Percentiles rank a stretch among this genome's conserved stretches.
phyloP scores from a whole-genome alignment of 2,888 invertebrate genomes.

The Andrena minutula region DNA sequence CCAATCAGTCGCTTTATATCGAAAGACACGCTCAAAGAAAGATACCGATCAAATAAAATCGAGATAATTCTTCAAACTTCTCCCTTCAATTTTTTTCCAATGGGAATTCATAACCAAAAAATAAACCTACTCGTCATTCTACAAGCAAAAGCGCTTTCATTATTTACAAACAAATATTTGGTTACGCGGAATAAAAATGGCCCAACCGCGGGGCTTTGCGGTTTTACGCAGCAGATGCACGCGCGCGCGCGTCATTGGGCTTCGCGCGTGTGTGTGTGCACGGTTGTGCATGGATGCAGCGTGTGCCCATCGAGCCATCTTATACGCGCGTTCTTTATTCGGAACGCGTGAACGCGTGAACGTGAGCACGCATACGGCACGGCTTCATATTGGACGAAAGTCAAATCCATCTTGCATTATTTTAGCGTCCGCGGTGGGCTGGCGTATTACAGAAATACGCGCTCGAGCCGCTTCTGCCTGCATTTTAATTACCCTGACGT shows the following conservation, averaged over 20 bases:
- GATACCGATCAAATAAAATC: no score
- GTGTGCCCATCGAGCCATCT: slow-evolving; percentile 35
- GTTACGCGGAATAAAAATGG: background rate
- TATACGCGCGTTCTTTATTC: slow-evolving; percentile 65
- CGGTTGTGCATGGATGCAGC: slow-evolving; percentile 22
- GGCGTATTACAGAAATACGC: slow-evolving; percentile 56
- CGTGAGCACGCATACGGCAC: slow-evolving; percentile 60
- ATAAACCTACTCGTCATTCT: no score
- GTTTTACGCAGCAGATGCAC: slow-evolving; percentile 10
- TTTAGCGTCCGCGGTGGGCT: slow-evolving; percentile 41
- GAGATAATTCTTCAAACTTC: no score
- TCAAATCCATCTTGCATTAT: slow-evolving; percentile 62
- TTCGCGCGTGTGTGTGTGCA: slow-evolving; percentile 3
- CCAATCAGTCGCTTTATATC: no score
- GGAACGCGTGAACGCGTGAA: slow-evolving; percentile 59
- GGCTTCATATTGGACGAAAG: slow-evolving; percentile 52
- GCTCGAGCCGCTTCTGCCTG: slow-evolving; percentile 32
- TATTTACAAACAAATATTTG: no score
- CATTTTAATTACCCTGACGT: slow-evolving; percentile 56
- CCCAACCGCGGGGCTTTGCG: background rate
- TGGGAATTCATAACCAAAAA: no score
- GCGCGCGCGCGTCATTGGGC: background rate
- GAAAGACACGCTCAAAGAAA: no score
- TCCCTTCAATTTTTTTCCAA: no score
- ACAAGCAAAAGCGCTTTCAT: no score